Percentiles rank a stretch among this genome's conserved stretches.
phyloP scores from a whole-genome alignment of 1,140 invertebrate genomes.

The Trichonephila clavata region DNA sequence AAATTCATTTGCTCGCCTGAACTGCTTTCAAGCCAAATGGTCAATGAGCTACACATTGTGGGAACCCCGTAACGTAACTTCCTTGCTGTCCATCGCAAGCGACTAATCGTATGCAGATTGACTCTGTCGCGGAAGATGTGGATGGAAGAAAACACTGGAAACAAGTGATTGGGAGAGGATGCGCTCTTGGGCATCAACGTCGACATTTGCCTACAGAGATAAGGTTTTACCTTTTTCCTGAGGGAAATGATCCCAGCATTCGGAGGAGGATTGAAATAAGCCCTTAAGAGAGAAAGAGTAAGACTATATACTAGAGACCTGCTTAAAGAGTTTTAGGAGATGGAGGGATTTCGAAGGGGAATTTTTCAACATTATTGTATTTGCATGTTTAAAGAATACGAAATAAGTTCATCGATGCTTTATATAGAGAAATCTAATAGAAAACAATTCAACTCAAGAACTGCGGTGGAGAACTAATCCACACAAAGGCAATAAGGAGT shows the following conservation, averaged over 20 bases:
- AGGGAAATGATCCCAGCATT: constrained; percentile 2
- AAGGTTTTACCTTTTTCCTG: constrained; percentile 29
- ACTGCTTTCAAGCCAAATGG: not conserved
- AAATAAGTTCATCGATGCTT: not conserved
- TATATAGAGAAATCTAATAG: not conserved
- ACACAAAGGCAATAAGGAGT: constrained; percentile 12
- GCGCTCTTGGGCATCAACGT: constrained; percentile 15
- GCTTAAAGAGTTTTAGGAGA: constrained; percentile 38
- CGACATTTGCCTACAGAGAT: constrained; percentile 48
- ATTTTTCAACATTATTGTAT: constrained; percentile 26
- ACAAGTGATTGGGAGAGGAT: constrained; percentile 61
- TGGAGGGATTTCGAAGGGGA: not conserved
- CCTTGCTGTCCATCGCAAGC: constrained; percentile 15
- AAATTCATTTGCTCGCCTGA: too few species aligned
- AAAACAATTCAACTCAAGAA: constrained; percentile 16
- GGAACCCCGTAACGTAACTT: not conserved
- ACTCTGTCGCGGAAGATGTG: constrained; percentile 51
- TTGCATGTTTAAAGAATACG: constrained; percentile 26
- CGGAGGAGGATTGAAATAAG: constrained; percentile 4
- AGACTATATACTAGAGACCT: not conserved
- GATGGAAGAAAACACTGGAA: constrained; percentile 50
- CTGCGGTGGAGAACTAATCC: not conserved
- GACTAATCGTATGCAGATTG: constrained; percentile 67
- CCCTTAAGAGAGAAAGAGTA: constrained; percentile 1
- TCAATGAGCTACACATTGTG: not conserved